Evolutionary conservation across 2,888 invertebrate genomes (phyloP), one percentile per base, ranked within the genome.

Genomic region (Therioaphis trifolii): DNA sequence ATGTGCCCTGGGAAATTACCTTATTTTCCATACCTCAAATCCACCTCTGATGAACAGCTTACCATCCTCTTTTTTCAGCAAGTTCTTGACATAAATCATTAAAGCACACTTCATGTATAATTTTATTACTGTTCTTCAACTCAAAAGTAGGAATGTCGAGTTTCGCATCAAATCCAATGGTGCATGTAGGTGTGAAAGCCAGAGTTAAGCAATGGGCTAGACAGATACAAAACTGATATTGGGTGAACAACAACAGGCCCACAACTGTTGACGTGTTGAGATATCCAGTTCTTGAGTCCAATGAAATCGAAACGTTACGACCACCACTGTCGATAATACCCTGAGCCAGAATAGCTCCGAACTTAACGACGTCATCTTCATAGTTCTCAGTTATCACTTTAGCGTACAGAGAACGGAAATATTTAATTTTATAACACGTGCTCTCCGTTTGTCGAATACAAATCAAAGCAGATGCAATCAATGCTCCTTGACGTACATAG

Each of bases 141-240:
- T 98, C 96, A 88, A 98, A 90, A 88, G 96, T 96, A 0, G 96
- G 96, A 96, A 96, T 96, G 89, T 93, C 93, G 18, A 99, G 91
- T 87, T 98, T 95, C 0, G 94, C 93, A 89, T 99, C 99, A 24
- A 99, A 92, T 1, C 94, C 97, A 88, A 99, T 97, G 52, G 99
- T 89, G 87, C 96, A 96, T 2, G 99, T 98, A 1, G 99, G 99
- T 1, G 96, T 96, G 88, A 99, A 99, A 7, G 99, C 96, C 85
- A 99, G 90, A 0, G 97, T 96, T 82, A 99, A 91, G 87, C 98
- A 98, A 89, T 98, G 97, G 0, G 97, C 95, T 86, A 99, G 90
- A 0, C 99, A 99, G 92, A 98, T 99, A 99, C 99, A 99, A 89
- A 98, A 99, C 99, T 99, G 99, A 89, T 98, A 98, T 89, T 99